A percentile compares a stretch with the other conserved stretches of the same genome.
Evolutionary conservation across 2,888 invertebrate species (phyloP).

Genomic region (Ferrisia virgata): DNA sequence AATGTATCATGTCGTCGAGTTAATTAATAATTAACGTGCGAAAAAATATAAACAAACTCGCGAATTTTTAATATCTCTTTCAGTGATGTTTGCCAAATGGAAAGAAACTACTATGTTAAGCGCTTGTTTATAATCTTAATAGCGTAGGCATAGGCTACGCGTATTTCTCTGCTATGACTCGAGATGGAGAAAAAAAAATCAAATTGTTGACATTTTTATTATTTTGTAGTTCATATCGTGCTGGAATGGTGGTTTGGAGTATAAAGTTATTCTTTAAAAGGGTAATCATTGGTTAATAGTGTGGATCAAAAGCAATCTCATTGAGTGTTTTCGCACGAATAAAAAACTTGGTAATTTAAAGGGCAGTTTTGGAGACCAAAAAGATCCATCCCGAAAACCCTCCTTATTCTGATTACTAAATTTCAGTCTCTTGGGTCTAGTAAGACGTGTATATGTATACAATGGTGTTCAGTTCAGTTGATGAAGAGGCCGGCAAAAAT

Average conservation of each 20-base stretch:
- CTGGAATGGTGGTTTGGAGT: not conserved
- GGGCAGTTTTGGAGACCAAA: no score
- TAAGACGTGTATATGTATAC: no score
- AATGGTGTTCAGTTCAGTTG: no score
- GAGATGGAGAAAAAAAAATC: not conserved
- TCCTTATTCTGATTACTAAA: no score
- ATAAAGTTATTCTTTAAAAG: no score
- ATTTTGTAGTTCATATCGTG: not conserved
- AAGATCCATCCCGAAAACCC: no score
- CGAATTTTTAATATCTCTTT: not conserved
- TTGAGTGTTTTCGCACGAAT: no score
- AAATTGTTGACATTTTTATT: not conserved
- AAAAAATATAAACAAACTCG: not conserved
- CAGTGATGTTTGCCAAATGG: not conserved
- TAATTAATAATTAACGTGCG: constrained; percentile 12
- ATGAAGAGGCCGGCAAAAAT: no score
- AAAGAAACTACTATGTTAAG: not conserved
- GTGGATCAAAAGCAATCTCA: no score
- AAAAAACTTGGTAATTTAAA: no score
- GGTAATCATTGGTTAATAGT: no score
- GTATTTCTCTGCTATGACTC: not conserved
- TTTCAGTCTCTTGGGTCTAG: no score
- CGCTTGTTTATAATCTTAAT: not conserved
- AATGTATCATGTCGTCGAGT: not conserved
- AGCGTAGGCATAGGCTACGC: not conserved